Evolutionary conservation across 2,888 invertebrate species (phyloP).

Genomic region (Caenorhabditis sp.): DNA sequence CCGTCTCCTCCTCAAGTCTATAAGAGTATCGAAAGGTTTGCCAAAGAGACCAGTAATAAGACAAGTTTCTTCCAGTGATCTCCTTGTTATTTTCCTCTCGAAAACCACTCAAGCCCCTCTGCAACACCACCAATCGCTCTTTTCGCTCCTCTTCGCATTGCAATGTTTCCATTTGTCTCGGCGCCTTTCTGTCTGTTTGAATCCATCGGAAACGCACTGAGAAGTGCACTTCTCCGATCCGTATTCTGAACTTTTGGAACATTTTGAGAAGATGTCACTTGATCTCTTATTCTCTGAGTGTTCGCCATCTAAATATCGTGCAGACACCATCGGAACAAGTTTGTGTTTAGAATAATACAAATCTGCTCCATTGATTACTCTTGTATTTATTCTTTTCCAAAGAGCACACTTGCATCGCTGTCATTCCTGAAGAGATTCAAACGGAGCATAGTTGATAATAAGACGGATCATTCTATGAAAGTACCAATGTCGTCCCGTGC

Average conservation of each 20-base stretch:
- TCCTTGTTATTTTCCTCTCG: neutral
- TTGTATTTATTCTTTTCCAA: no score
- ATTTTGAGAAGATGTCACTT: neutral
- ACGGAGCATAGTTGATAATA: no score
- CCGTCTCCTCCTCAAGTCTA: no score
- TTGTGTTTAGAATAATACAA: no score
- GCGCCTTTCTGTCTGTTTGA: neutral
- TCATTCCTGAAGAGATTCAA: no score
- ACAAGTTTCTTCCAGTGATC: neutral
- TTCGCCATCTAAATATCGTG: neutral
- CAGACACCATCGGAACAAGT: no score
- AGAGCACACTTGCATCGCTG: neutral
- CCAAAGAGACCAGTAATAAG: neutral
- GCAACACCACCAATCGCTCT: neutral
- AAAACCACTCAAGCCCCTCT: neutral
- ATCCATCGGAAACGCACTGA: neutral
- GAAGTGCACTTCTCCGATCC: neutral
- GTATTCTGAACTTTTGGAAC: neutral
- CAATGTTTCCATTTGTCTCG: neutral
- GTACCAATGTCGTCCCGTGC: no score
- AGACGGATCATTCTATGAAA: no score
- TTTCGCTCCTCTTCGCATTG: neutral
- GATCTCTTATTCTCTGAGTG: neutral
- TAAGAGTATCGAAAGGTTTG: neutral
- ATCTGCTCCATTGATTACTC: no score